phyloP scores from a whole-genome alignment of 1,140 invertebrate species.

The Drosophila ironensis region DNA sequence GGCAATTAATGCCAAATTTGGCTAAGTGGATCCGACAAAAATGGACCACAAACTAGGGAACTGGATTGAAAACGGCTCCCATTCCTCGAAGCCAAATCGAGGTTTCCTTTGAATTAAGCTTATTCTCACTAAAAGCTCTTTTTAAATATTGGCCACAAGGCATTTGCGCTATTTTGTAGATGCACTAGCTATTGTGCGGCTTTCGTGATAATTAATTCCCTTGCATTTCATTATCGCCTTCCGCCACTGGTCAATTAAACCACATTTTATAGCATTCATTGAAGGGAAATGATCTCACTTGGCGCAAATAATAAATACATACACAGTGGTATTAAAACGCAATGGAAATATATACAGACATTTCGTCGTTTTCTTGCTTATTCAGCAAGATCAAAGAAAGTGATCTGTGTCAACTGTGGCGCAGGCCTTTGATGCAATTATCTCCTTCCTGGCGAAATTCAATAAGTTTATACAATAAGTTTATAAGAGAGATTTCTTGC shows the following conservation, averaged over 20 bases:
- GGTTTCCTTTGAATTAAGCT: too few relatives aligned
- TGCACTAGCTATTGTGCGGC: too few relatives aligned
- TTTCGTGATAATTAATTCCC: background rate
- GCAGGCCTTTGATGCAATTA: conserved; percentile 45
- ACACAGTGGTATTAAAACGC: background rate
- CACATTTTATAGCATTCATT: conserved; percentile 5
- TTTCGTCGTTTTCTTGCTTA: conserved; percentile 12
- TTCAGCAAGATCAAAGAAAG: conserved; percentile 25
- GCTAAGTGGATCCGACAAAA: background rate
- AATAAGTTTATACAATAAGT: conserved; percentile 8
- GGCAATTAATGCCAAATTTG: conserved; percentile 1
- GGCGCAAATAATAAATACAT: background rate
- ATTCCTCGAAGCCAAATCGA: too few relatives aligned
- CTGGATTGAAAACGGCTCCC: too few relatives aligned
- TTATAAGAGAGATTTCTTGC: background rate
- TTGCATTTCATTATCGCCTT: conserved; percentile 14
- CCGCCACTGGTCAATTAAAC: conserved; percentile 8
- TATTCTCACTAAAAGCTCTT: too few relatives aligned
- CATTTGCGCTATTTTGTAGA: too few relatives aligned
- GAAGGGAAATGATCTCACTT: conserved; percentile 25
- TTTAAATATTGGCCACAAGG: too few relatives aligned
- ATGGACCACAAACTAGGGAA: background rate
- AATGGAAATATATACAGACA: background rate
- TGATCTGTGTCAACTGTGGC: conserved; percentile 5
- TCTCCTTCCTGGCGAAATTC: conserved; percentile 21